These are phyloP conservation scores for Seriola quinqueradiata DNA, from an alignment of 2,113 vertebrate species.

Conservation along the genomic window DNA sequence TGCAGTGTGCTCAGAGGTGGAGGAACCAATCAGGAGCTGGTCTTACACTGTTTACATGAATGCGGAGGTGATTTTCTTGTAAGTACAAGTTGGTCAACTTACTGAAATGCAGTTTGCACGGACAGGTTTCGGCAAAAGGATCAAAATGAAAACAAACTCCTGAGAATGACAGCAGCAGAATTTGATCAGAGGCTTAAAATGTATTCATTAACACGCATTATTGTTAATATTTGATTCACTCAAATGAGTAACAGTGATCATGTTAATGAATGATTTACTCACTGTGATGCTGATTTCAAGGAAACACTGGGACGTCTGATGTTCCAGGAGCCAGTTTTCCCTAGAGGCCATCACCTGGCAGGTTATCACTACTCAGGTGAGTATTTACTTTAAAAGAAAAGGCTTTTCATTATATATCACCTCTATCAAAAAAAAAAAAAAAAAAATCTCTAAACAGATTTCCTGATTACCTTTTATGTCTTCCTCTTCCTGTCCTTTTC, in stretches of 20 bases:
- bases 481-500: neutral
- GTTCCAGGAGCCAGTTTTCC: slow-evolving; percentile 87
- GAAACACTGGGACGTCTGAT: slow-evolving; percentile 90
- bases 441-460: neutral
- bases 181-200: neutral
- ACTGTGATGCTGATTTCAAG: slow-evolving; percentile 74
- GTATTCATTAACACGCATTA: neutral
- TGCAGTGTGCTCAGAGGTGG: slow-evolving; percentile 94
- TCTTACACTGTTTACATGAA: slow-evolving; percentile 93
- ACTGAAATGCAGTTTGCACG: neutral
- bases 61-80: slow-evolving; percentile 92
- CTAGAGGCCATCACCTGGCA: slow-evolving; percentile 86
- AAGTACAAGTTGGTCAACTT: slow-evolving; percentile 69
- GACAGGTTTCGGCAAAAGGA: neutral
- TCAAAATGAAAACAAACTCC: neutral
- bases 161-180: neutral
- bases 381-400: neutral
- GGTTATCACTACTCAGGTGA: slow-evolving; percentile 97
- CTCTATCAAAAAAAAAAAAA: neutral
- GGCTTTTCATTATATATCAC: neutral
- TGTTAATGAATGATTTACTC: neutral
- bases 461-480: neutral
- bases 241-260: neutral
- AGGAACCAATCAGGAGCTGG: slow-evolving; percentile 97
- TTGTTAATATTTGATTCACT: neutral